Evolutionary conservation across 2,113 vertebrate genomes (phyloP).

Genomic region (human): GRCh38 chr12:27790001-27790500

Average conservation of each 20-base stretch:
- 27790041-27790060: neutral
- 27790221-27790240: neutral
- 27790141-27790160: neutral
- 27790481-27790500: neutral
- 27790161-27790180: neutral
- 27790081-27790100: neutral
- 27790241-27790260: neutral
- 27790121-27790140: neutral
- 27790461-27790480: accelerated
- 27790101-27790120: neutral
- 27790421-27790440: neutral
- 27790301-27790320: neutral
- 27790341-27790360: neutral
- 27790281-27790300: neutral
- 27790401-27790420: neutral
- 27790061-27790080: neutral
- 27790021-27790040: neutral
- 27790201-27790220: neutral
- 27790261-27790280: neutral
- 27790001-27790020: neutral
- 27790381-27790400: neutral
- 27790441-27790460: neutral
- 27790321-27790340: neutral
- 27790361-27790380: neutral
- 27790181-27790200: neutral